These are phyloP conservation scores for Coregonus ussuriensis DNA, from an alignment of 2,797 vertebrate genomes.

Conservation along the genomic window DNA sequence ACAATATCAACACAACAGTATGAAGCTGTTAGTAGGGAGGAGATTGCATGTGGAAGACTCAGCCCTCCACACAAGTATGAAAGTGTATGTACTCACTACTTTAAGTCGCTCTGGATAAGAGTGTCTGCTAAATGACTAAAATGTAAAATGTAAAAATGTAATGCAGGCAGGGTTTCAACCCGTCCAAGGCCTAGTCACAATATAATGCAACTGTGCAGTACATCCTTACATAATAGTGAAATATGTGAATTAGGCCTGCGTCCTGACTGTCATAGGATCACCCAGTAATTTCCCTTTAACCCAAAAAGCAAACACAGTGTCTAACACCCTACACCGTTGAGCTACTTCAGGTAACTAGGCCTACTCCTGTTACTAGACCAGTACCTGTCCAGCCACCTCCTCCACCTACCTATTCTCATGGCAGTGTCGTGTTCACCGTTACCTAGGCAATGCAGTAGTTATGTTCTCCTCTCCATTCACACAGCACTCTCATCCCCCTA, in stretches of 20 bases:
- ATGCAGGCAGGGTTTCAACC: constrained; percentile 13
- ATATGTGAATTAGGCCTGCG: not conserved
- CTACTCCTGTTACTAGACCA: constrained; percentile 49
- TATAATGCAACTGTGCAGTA: constrained; percentile 4
- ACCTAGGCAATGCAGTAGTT: constrained; percentile 70
- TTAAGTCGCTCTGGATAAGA: no score
- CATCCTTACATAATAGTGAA: not conserved
- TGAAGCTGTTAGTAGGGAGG: not conserved
- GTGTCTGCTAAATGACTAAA: no score
- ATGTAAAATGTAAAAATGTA: no score
- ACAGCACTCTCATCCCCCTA: constrained; percentile 59
- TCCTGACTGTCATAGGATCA: not conserved
- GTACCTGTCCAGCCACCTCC: constrained; percentile 53
- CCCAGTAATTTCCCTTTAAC: no score
- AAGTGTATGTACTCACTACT: no score
- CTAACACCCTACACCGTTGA: constrained; percentile 29
- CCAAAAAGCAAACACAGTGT: constrained; percentile 1
- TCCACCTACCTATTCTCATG: constrained; percentile 41
- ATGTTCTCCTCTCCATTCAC: constrained; percentile 69
- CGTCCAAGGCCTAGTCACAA: not conserved
- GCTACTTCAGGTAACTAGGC: constrained; percentile 49
- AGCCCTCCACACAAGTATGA: not conserved
- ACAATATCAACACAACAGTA: not conserved
- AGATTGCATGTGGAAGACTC: not conserved
- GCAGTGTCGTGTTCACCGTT: constrained; percentile 70